Base-by-base conservation (phyloP, 64 coral and sea anemone genomes). In the Platygyra sinensis region DNA sequence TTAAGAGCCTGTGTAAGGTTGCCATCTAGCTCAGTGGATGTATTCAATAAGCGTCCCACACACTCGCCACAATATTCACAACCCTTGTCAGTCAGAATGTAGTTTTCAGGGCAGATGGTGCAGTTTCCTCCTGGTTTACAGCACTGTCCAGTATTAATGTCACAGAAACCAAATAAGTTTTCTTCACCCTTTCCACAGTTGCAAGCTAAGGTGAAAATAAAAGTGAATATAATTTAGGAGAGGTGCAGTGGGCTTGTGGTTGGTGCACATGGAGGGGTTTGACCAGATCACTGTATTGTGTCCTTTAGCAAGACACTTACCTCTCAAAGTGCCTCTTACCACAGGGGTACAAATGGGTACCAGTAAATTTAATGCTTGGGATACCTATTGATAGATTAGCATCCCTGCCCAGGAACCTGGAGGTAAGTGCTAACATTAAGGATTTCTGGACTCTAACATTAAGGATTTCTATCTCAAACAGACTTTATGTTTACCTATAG, bases 11-110 rank as follows among this genome's bases (percentile, higher is more conserved):
- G 38, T 22, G 91, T 94, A 59, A 97, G 60, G 10, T 94, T 94
- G 33, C 72, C 38, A 52, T 97, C 95, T 22, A 97, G 60, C 19
- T 83, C 61, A 71, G 72, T 86, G 65, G 88, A 88, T 28, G 71
- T 90, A 18, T 86, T 72, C 76, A 97, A 72, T 5, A 97, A 77
- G 27, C 95, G 83, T 57, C 89, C 92, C 22, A 97, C 95, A 62
- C 95, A 97, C 24, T 97, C 95, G 25, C 95, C 95, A 84, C 95
- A 97, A 31, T 81, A 97, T 79, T 97, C 91, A 94, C 95, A 97
- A 59, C 95, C 95, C 19, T 87, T 80, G 30, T 76, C 42, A 3
- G 88, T 94, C 24, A 94, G 81, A 46, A 89, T 93, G 50, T 97
- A 91, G 79, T 93, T 93, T 8, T 62, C 51, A 30, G 95, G 95